Evolutionary conservation across 2,113 vertebrate species (phyloP), one percentile per base, ranked within the genome.

Genomic region (Callorhinus ursinus): DNA sequence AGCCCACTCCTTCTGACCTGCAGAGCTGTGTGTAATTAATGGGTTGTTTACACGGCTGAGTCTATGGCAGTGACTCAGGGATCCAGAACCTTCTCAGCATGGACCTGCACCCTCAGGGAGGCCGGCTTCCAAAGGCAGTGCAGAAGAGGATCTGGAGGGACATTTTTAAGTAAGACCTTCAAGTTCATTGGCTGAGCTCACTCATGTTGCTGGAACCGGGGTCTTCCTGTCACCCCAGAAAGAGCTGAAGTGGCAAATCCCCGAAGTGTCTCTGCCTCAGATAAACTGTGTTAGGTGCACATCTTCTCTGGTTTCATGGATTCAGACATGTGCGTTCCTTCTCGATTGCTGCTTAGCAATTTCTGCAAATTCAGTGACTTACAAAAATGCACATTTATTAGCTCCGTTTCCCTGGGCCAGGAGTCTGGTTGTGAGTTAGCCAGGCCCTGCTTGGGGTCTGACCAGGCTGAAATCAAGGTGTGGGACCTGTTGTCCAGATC

Each of bases 231-330:
- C 1, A 4, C 51, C 67, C 26, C n/a, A 42, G 67, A 12, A n/a
- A 5, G 51, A 57, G n/a, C 33, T 26, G n/a, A 57, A 4, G 12
- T 15, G 33, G 53, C 19, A 57, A 39, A 57, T 36, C 28, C 24
- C 1, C 6, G 19, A 18, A 7, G 2, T 4, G 28, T 10, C 33
- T 16, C 63, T n/a, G 33, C 46, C 46, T 3, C 61, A 8, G n/a
- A 2, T 5, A 4, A 7, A 8, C 55, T 24, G 8, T 0, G 12
- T 10, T 13, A 28, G n/a, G 24, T 4, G 2, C 1, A 10, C 4
- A 39, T 55, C 65, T 72, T 69, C 13, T 31, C 24, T 10, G 36
- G 49, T 19, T 69, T 5, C 24, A 19, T 15, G 8, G 18, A 2
- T 51, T 7, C 51, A 39, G 85, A 42, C 36, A 7, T 4, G 0